Base-by-base conservation (phyloP, 2,888 invertebrate species). In the Chironomus tentans region DNA sequence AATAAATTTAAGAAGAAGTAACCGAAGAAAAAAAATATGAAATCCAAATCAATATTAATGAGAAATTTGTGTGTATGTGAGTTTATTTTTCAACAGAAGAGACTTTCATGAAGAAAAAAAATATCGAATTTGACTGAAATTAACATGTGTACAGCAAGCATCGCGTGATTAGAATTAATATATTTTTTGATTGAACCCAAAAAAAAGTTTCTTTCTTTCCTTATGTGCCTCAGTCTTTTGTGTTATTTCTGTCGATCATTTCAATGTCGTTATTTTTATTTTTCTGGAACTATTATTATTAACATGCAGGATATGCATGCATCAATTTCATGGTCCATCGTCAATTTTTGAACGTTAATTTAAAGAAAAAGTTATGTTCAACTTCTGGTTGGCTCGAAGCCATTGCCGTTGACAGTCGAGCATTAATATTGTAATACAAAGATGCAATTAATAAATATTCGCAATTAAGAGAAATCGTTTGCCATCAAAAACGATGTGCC, bases 121-220 rank as follows among this genome's bases (percentile, higher is more conserved):
- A 56, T 56, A 56, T 56, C 18, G 56, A 56, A 56, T 56, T 56
- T 56, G 56, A 56, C 56, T 56, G 56, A 56, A 56, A 56, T 56
- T 56, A 56, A 56, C 56, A 56, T 56, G 56, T 56, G 56, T 56
- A 56, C 15, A 56, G 50, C 15, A 56, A 56, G 22, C 70, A 70
- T 70, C 56, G 70, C 70, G 70, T 70, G 70, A 70, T 70, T 70
- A 47, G 50, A 70, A 70, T 70, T 50, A 70, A 70, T 70, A 47
- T 21, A 56, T 56, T 56, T n/a, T 56, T 56, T 56, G 56, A 56
- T 56, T 56, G 56, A 56, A 56, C 56, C 56, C 56, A 2, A 56
- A 56, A 56, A 56, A 15, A n/a, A 56, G 18, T 15, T 10, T 70
- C 21, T 48, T 70, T 70, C 18, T 50, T 70, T 12, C 46, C 48